Conservation (phyloP, 1,140 invertebrate species). For the Gonioctena quinquepunctata region DNA sequence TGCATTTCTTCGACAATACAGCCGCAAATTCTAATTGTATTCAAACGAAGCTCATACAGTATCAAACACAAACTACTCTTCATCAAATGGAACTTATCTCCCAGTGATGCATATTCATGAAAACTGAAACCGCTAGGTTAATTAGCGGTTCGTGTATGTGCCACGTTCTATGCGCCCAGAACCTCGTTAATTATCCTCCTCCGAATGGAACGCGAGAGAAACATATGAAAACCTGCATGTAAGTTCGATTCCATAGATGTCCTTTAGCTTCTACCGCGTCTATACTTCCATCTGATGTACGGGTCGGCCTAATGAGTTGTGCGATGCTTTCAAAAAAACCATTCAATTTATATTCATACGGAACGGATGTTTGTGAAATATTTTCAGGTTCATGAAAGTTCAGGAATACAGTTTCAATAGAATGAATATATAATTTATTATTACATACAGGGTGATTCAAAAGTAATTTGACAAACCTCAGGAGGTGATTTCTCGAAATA, state of each 20-base stretch:
- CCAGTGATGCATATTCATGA: constrained; percentile 9
- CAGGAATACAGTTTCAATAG: no score
- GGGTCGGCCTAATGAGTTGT: background rate
- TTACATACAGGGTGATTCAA: no score
- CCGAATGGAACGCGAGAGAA: background rate
- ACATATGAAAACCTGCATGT: background rate
- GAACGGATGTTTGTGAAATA: no score
- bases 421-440: no score
- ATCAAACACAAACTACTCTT: background rate
- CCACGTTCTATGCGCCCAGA: background rate
- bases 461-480: no score
- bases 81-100: background rate
- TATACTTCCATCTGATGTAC: background rate
- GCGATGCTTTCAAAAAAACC: background rate
- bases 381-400: no score
- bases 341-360: no score
- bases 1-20: no score
- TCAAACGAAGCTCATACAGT: background rate
- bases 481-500: no score
- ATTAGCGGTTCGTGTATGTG: constrained; percentile 8
- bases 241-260: background rate
- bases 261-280: background rate
- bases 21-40: background rate
- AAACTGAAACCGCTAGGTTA: constrained; percentile 12
- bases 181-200: constrained; percentile 1